Evolutionary conservation across 2,797 vertebrate genomes (phyloP).

Genomic region (Allenopithecus nigroviridis): DNA sequence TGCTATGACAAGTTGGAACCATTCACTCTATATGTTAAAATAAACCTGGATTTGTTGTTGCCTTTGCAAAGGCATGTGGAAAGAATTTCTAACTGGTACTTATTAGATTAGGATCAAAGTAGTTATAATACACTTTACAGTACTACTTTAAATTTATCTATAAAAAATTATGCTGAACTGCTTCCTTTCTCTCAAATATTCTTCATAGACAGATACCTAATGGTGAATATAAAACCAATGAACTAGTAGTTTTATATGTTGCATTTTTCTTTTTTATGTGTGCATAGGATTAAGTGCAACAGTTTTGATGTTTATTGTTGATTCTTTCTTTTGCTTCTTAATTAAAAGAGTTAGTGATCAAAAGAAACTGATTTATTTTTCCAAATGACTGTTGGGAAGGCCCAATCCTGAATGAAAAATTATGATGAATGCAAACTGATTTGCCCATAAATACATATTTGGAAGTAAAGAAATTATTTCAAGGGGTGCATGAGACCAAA

Average conservation of each 20-base stretch:
- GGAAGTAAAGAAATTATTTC: background rate
- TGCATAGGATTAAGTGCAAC: background rate
- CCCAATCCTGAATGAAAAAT: background rate
- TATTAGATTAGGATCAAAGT: constrained; percentile 23
- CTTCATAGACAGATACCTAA: background rate
- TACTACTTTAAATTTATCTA: constrained; percentile 36
- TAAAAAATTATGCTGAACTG: constrained; percentile 8
- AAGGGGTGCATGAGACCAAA: background rate
- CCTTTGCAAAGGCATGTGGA: constrained; percentile 43
- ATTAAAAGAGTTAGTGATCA: background rate
- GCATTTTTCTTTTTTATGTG: background rate
- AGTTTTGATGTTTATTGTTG: background rate
- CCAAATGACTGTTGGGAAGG: background rate
- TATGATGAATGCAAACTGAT: background rate
- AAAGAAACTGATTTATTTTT: background rate
- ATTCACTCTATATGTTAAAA: constrained; percentile 65
- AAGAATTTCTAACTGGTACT: constrained; percentile 61
- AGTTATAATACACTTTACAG: constrained; percentile 1
- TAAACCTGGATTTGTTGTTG: constrained; percentile 66
- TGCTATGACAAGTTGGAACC: constrained; percentile 72
- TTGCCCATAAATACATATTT: background rate
- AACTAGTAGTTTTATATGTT: background rate
- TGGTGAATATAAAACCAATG: background rate
- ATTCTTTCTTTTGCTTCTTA: background rate
- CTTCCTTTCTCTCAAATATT: background rate